These are phyloP conservation scores for Thinocorus orbignyianus DNA, from an alignment of 2,113 vertebrate species.

Conservation along the genomic window DNA sequence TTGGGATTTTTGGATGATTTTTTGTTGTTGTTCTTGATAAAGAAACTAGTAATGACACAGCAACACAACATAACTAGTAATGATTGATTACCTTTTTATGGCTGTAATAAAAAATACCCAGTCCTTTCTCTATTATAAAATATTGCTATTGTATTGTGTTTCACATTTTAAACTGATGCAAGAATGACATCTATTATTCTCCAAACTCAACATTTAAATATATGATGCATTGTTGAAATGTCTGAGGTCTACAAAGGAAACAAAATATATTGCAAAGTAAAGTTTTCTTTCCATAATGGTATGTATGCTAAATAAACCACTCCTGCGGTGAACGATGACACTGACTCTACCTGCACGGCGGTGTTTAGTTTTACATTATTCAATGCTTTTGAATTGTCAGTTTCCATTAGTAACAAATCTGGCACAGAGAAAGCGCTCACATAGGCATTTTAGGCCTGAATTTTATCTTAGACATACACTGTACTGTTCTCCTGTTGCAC, in stretches of 20 bases:
- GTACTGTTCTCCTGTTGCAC: background rate
- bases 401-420: background rate
- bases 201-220: background rate
- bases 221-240: background rate
- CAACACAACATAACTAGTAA: background rate
- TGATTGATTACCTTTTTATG: slow-evolving; percentile 6
- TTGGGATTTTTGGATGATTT: too few species aligned
- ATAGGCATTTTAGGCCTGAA: background rate
- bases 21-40: background rate
- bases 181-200: background rate
- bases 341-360: background rate
- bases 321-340: background rate
- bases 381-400: background rate
- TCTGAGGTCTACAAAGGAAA: background rate
- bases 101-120: background rate
- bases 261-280: background rate
- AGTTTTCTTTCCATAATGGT: background rate
- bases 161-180: background rate
- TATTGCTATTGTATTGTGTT: slow-evolving; percentile 8
- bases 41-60: background rate
- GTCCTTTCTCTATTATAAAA: slow-evolving; percentile 34
- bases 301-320: background rate
- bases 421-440: background rate
- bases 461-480: background rate
- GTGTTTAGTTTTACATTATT: background rate